These are phyloP conservation scores for Willowsia nigromaculata DNA, from an alignment of 2,888 invertebrate genomes.

Conservation along the genomic window DNA sequence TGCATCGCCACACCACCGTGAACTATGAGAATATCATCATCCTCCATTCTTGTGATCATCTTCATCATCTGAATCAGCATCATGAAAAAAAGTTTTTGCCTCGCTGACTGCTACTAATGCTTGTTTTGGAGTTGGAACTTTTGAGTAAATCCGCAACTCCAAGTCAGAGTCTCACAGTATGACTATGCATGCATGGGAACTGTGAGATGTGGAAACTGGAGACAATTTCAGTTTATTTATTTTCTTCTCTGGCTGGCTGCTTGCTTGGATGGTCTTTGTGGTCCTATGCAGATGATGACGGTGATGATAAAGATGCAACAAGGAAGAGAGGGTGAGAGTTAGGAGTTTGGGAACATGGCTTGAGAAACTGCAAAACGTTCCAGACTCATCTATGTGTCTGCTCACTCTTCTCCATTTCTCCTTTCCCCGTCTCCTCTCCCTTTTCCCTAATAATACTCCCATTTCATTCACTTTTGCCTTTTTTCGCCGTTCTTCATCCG, in stretches of 20 bases:
- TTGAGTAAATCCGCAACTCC: conserved; percentile 46
- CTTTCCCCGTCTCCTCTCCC: neutral
- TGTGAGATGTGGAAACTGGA: neutral
- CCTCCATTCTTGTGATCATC: neutral
- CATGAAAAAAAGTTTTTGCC: conserved; percentile 18
- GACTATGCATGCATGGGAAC: neutral
- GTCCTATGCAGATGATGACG: neutral
- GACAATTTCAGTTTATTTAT: conserved; percentile 44
- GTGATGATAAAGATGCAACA: conserved; percentile 35
- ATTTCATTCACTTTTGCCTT: conserved; percentile 43
- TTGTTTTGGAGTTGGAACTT: conserved; percentile 5
- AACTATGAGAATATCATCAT: conserved; percentile 24
- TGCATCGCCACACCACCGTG: conserved; percentile 16
- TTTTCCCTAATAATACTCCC: conserved; percentile 6
- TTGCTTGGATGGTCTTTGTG: neutral
- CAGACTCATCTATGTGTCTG: too few species aligned
- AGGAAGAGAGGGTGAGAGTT: neutral
- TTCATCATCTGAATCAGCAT: neutral
- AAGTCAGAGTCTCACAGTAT: neutral
- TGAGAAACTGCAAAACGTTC: too few species aligned
- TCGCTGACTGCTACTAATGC: neutral
- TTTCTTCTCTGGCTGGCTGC: conserved; percentile 2
- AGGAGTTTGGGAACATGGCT: neutral
- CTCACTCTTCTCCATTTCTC: neutral
- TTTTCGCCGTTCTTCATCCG: conserved; percentile 32